Percentiles rank a stretch among this genome's conserved stretches.
Conservation (phyloP, 1,140 invertebrate species). For the Drosophila pachea region DNA sequence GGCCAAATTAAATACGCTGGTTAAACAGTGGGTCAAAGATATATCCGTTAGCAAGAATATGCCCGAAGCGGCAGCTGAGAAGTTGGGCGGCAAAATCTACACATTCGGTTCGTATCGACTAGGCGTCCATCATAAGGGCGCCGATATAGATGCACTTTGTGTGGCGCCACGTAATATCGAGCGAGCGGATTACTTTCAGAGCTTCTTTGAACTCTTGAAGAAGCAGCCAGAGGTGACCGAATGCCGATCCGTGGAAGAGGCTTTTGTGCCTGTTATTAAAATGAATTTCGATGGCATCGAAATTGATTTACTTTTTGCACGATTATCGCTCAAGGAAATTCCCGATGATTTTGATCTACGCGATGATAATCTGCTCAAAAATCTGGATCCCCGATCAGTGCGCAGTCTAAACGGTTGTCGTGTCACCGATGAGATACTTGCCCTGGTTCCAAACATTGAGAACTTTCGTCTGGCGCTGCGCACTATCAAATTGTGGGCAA, state of each 20-base stretch:
- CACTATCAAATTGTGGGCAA: slow-evolving; percentile 99
- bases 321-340: slow-evolving; percentile 95
- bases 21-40: slow-evolving; percentile 95
- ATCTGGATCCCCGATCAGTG: slow-evolving; percentile 97
- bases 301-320: slow-evolving; percentile 98
- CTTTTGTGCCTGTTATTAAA: slow-evolving; percentile 99
- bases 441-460: slow-evolving; percentile 96
- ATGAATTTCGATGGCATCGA: slow-evolving; percentile 99
- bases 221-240: slow-evolving; percentile 89
- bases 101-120: slow-evolving; percentile 98
- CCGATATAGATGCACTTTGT: slow-evolving; percentile 99
- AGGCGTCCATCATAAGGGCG: slow-evolving; percentile 96
- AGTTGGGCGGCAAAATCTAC: slow-evolving; percentile 98
- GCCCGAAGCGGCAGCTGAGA: slow-evolving; percentile 90
- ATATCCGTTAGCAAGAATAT: slow-evolving; percentile 93
- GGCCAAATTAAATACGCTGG: slow-evolving; percentile 91
- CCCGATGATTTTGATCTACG: slow-evolving; percentile 90
- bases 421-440: slow-evolving; percentile 98
- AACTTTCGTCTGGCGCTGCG: slow-evolving; percentile 95
- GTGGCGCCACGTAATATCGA: slow-evolving; percentile 98
- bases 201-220: slow-evolving; percentile 95
- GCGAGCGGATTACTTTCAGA: slow-evolving; percentile 95
- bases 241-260: slow-evolving; percentile 92
- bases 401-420: slow-evolving; percentile 98
- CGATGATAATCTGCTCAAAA: slow-evolving; percentile 95